Evolutionary conservation across 2,113 vertebrate species (phyloP), one percentile per base, ranked within the genome.

Genomic region (Turnix velox): DNA sequence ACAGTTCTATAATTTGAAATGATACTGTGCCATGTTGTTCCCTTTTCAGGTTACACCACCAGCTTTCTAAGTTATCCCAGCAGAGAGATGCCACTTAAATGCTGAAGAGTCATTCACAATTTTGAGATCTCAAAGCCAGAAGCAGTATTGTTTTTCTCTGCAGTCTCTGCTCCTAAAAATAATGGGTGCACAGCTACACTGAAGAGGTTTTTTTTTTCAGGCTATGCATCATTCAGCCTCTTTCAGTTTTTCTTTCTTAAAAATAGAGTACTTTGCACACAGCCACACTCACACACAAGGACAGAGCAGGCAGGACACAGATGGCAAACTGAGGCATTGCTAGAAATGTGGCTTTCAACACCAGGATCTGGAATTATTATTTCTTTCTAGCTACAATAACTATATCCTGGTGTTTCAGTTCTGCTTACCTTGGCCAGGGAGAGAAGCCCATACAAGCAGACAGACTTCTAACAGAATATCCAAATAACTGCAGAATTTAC

Each of bases 111-210:
- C 88, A 87, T 87, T 95, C 95, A 91, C 66, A 68, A 45, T 77
- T 89, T 58, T 65, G 58, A 88, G 94, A 86, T 19, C 75, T 74
- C 62, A 62, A 94, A 95, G 87, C 76, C 90, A 90, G 88, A 86
- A 88, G 91, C 73, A 82, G 78, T 30, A 42, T 68, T 61, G 52
- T 76, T 94, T 73, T 91, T 92, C n/a, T 62, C 79, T 61, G 33
- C 94, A 83, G 66, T 11, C 75, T 88, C 84, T 62, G 69, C 86
- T 87, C 79, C 94, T 74, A 57, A 93, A 93, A 91, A 94, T 80
- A 95, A 83, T 79, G 88, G 63, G 74, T 78, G 42, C 52, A 71
- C 59, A 68, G 49, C 65, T 10, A 51, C 40, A 12, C 65, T 76
- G 43, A 71, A 65, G 81, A 46, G 59, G 65, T 86, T 92, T 20